Evolutionary conservation across 2,888 invertebrate species (phyloP), one percentile per base, ranked within the genome.

Genomic region (Cheilosia soror): DNA sequence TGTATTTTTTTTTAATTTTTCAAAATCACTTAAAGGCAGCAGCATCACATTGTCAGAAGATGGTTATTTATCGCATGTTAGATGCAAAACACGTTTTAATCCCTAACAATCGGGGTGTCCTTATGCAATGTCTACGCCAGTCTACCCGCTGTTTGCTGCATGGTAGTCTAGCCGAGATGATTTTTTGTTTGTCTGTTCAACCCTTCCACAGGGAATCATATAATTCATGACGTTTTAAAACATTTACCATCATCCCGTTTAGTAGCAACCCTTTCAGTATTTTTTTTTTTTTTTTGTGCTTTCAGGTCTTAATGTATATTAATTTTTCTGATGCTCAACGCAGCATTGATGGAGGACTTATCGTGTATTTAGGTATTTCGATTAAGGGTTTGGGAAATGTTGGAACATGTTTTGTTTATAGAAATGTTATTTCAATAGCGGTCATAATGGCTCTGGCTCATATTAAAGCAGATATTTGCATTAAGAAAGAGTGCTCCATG

Each of bases 71-170:
- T 73, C 58, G 31, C 65, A 65, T 79, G 65, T 69, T 60, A 71
- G 65, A 84, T 80, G 80, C 80, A 71, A 80, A 84, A 71, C 79
- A 80, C 75, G 84, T 84, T 80, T 79, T 62, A 62, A 55, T 60
- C 55, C 49, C 44, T 33, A 33, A 66, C 13, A 3, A 9, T 31
- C 20, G 37, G 31, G 47, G 82, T 51, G 72, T 55, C 53, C 44
- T 60, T 49, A n/a, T 27, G 73, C 53, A 44, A 47, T 55, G 65
- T 47, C 40, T 37, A 11, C 37, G 11, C 11, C 37, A 37, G 4
- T 37, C 37, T 68, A 29, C 11, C 11, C 51, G 49, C 72, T 58
- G 73, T 65, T 62, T 73, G 57, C 44, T 25, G 2, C 33, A 4
- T 4, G 4, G 1, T 37, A 3, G 80, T 79, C 84, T 84, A 75